A percentile compares a stretch with the other conserved stretches of the same genome.
Evolutionary conservation across 1,140 invertebrate genomes (phyloP).

Genomic region (Elysia chlorotica): DNA sequence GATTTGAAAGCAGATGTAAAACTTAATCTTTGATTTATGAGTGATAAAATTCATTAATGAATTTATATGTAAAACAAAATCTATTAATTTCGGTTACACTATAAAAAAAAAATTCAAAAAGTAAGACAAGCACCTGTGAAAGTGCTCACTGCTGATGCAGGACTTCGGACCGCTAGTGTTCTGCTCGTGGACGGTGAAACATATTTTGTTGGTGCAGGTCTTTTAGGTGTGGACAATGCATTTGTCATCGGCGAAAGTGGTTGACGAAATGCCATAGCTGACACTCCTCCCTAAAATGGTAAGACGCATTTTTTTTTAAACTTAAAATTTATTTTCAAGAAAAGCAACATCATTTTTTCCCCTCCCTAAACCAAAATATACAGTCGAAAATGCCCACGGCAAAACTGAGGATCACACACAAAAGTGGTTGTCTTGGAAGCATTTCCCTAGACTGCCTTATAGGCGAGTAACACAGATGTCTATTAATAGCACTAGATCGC

Average conservation of each 20-base stretch:
- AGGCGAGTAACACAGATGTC: too few relatives aligned
- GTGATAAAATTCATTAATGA: constrained; percentile 23
- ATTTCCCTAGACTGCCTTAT: too few relatives aligned
- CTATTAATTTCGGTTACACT: neutral
- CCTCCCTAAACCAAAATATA: too few relatives aligned
- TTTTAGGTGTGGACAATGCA: constrained; percentile 24
- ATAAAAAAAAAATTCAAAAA: neutral
- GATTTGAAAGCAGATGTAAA: constrained; percentile 8
- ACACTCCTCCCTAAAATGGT: too few relatives aligned
- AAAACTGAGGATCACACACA: too few relatives aligned
- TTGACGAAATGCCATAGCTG: constrained; percentile 29
- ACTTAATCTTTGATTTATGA: constrained; percentile 25
- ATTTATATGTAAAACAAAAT: neutral
- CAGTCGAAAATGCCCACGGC: too few relatives aligned
- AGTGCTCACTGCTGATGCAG: constrained; percentile 46
- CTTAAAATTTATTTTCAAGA: too few relatives aligned
- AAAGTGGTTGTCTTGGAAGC: too few relatives aligned
- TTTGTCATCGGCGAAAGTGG: constrained; percentile 37
- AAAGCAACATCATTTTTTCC: too few relatives aligned
- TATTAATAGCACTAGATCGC: too few relatives aligned
- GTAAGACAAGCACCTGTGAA: constrained; percentile 42
- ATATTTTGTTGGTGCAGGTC: constrained; percentile 31
- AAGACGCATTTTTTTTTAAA: too few relatives aligned
- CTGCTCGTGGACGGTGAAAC: constrained; percentile 46
- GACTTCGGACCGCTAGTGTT: constrained; percentile 32